Evolutionary conservation across 1,140 invertebrate species (phyloP).

Genomic region (Nomia melanderi): DNA sequence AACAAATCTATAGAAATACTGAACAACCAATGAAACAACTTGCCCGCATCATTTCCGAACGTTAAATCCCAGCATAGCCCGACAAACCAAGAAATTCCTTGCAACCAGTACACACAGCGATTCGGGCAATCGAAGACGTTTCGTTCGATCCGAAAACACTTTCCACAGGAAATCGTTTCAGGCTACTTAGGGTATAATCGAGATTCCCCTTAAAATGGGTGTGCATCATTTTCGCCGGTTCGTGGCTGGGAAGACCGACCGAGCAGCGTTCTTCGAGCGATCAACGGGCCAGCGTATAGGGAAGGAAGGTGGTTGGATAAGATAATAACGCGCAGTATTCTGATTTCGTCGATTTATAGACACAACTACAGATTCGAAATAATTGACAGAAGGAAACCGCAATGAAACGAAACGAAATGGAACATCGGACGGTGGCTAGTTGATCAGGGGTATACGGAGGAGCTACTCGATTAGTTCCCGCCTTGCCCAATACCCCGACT

Average conservation of each 20-base stretch:
- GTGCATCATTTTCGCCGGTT: constrained; percentile 48
- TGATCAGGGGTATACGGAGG: constrained; percentile 5
- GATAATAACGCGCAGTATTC: constrained; percentile 61
- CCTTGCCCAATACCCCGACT: constrained; percentile 58
- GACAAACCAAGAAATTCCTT: not conserved
- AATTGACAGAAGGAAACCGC: constrained; percentile 69
- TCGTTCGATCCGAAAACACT: not conserved
- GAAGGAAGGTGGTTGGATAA: constrained; percentile 33
- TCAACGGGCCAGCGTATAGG: constrained; percentile 33
- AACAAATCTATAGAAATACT: too few relatives aligned
- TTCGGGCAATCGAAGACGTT: not conserved
- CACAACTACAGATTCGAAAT: constrained; percentile 65
- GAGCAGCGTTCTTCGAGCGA: constrained; percentile 33
- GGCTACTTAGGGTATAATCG: constrained; percentile 29
- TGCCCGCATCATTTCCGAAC: too few relatives aligned
- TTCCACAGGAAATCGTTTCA: constrained; percentile 8
- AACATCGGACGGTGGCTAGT: constrained; percentile 52
- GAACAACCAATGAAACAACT: too few relatives aligned
- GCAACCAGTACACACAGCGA: not conserved
- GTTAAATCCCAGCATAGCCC: too few relatives aligned
- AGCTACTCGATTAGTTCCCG: constrained; percentile 63
- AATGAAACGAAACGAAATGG: constrained; percentile 65
- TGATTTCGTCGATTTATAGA: constrained; percentile 61
- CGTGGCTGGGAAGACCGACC: constrained; percentile 40
- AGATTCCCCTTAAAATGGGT: constrained; percentile 9